A percentile compares a stretch with the other conserved stretches of the same genome.
Evolutionary conservation across 1,140 invertebrate genomes (phyloP).

Genomic region (Scaptomyza hsui): DNA sequence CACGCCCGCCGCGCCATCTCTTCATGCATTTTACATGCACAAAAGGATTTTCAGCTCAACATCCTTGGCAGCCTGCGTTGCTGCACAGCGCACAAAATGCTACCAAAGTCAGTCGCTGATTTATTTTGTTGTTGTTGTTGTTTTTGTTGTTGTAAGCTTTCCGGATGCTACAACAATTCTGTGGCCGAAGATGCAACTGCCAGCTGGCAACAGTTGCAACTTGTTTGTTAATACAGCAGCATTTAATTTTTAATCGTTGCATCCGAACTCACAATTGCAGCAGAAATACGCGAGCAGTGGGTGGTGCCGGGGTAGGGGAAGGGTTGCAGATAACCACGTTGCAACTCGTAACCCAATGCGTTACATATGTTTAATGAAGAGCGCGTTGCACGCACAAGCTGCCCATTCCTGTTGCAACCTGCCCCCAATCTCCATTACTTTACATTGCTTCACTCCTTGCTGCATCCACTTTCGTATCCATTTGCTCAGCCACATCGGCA

Average conservation of each 20-base stretch:
- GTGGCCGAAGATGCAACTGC: slow-evolving; percentile 36
- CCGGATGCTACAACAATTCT: slow-evolving; percentile 19
- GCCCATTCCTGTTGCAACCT: slow-evolving; percentile 17
- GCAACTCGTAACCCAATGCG: slow-evolving; percentile 58
- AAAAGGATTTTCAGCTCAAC: slow-evolving; percentile 65
- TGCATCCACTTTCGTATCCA: not conserved
- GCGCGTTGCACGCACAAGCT: slow-evolving; percentile 61
- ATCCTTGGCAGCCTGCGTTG: slow-evolving; percentile 3
- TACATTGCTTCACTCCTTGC: too few species aligned
- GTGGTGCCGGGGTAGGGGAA: not conserved
- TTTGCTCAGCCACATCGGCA: slow-evolving; percentile 4
- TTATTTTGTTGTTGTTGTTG: not conserved
- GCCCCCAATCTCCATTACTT: too few species aligned
- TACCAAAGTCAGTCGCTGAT: slow-evolving; percentile 13
- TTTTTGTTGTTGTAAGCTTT: slow-evolving; percentile 9
- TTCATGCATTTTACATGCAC: slow-evolving; percentile 76
- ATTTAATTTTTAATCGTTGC: slow-evolving; percentile 81
- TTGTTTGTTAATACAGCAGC: slow-evolving; percentile 79
- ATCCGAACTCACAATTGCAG: slow-evolving; percentile 53
- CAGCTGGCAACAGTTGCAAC: slow-evolving; percentile 39
- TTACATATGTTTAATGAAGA: slow-evolving; percentile 78
- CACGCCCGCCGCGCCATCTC: slow-evolving; percentile 35
- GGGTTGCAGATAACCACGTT: not conserved
- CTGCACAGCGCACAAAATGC: slow-evolving; percentile 5
- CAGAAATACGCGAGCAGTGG: not conserved